Percentiles rank a stretch among this genome's conserved stretches.
These are phyloP conservation scores for Dicranocentrus wangi DNA, from an alignment of 2,888 invertebrate genomes.

Conservation along the genomic window DNA sequence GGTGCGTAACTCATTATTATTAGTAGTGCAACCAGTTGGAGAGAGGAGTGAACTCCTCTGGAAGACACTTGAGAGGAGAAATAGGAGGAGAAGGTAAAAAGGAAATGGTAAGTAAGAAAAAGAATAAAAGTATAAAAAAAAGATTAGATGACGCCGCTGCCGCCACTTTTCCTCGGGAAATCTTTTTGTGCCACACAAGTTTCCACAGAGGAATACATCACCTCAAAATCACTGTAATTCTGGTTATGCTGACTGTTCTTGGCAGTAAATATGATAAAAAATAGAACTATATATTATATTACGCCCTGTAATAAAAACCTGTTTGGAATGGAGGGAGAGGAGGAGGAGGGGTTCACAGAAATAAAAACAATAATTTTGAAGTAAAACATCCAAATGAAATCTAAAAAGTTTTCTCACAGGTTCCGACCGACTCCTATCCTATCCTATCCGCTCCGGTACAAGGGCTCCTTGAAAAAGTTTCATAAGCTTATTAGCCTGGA, in stretches of 20 bases:
- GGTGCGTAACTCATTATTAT: constrained; percentile 65
- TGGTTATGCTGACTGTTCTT: background rate
- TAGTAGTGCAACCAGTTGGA: constrained; percentile 39
- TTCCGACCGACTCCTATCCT: too few relatives aligned
- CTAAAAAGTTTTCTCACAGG: too few relatives aligned
- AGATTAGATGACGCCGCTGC: constrained; percentile 49
- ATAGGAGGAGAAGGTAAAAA: background rate
- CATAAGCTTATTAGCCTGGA: constrained; percentile 33
- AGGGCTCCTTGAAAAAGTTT: constrained; percentile 25
- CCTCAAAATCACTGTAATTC: background rate
- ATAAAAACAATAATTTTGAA: background rate
- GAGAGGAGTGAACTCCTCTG: constrained; percentile 3
- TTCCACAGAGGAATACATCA: background rate
- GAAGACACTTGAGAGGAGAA: too few relatives aligned
- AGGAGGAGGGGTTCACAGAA: too few relatives aligned
- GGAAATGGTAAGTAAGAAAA: background rate
- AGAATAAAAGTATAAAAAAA: constrained; percentile 19
- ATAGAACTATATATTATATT: too few relatives aligned
- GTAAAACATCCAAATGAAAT: background rate
- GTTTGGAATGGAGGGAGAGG: too few relatives aligned
- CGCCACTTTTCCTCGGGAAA: constrained; percentile 16
- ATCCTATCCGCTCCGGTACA: background rate
- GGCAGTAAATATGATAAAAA: too few relatives aligned
- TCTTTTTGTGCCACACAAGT: too few relatives aligned
- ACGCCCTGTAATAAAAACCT: too few relatives aligned